These are phyloP conservation scores for Anthonomus grandis DNA, from an alignment of 1,140 invertebrate species.

Conservation along the genomic window DNA sequence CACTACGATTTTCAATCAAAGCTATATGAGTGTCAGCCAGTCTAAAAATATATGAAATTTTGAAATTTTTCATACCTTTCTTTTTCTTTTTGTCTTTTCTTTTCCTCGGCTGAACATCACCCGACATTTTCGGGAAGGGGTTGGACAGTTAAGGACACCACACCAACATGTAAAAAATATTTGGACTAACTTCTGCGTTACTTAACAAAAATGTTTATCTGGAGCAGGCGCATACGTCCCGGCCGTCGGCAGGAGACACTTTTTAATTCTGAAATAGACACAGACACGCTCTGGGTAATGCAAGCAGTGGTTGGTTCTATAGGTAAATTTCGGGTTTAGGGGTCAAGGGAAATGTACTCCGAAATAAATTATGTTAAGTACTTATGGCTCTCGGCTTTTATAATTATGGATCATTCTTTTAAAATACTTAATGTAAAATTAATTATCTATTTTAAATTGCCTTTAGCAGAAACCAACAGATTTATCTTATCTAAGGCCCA, in stretches of 20 bases:
- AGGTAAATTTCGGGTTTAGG: too few relatives aligned
- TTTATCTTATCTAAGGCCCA: too few relatives aligned
- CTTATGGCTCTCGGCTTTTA: too few relatives aligned
- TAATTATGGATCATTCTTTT: too few relatives aligned
- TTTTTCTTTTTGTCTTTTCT: slow-evolving; percentile 68
- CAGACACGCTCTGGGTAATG: too few relatives aligned
- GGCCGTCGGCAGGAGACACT: slow-evolving; percentile 1
- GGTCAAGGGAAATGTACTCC: neutral
- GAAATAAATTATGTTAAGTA: too few relatives aligned
- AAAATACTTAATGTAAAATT: too few relatives aligned
- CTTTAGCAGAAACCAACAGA: too few relatives aligned
- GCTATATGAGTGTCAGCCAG: neutral
- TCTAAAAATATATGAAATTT: slow-evolving; percentile 32
- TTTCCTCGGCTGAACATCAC: slow-evolving; percentile 68
- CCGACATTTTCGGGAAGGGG: slow-evolving; percentile 58
- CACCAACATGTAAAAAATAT: slow-evolving; percentile 36
- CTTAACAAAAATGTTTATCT: slow-evolving; percentile 9
- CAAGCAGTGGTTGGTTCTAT: too few relatives aligned
- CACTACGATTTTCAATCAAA: too few relatives aligned
- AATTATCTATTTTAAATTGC: too few relatives aligned
- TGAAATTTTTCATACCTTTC: slow-evolving; percentile 56
- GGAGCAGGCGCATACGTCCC: neutral
- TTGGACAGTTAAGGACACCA: slow-evolving; percentile 17
- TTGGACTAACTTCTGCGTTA: slow-evolving; percentile 9
- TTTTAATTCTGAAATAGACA: slow-evolving; percentile 14